Conservation (phyloP, 2,797 vertebrate species). For the Channallabes apus region DNA sequence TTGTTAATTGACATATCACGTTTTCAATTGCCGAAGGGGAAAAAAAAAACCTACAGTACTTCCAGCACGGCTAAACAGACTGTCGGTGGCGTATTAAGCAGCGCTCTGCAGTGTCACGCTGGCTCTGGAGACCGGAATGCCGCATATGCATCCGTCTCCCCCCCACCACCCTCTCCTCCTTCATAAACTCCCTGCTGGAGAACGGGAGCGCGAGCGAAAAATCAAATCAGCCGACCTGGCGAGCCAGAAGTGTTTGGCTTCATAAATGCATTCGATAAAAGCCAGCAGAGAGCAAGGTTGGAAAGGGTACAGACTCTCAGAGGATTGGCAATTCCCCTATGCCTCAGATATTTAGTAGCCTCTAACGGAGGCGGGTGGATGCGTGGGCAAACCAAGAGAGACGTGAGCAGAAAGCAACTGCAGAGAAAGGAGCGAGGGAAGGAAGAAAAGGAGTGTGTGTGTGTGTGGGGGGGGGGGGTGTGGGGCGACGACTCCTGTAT, state of each 20-base stretch:
- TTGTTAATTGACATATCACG: slow-evolving; percentile 23
- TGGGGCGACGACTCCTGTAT: slow-evolving; percentile 10
- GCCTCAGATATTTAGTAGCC: slow-evolving; percentile 58
- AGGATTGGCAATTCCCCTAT: slow-evolving; percentile 54
- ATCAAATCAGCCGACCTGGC: slow-evolving; percentile 58
- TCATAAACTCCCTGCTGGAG: slow-evolving; percentile 18
- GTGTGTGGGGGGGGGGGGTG: too few species aligned
- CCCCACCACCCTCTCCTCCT: slow-evolving; percentile 1
- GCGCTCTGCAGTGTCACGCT: slow-evolving; percentile 42
- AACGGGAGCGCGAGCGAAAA: slow-evolving; percentile 36
- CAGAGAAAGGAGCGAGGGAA: background rate
- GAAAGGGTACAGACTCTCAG: slow-evolving; percentile 56
- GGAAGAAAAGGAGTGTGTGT: background rate
- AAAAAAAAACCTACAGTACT: background rate
- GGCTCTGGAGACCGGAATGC: slow-evolving; percentile 33
- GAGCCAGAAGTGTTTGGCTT: slow-evolving; percentile 53
- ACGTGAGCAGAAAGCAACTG: slow-evolving; percentile 51
- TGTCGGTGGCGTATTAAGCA: slow-evolving; percentile 45
- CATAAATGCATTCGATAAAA: slow-evolving; percentile 59
- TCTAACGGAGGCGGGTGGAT: slow-evolving; percentile 48
- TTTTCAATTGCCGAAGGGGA: background rate
- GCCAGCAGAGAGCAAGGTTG: slow-evolving; percentile 51
- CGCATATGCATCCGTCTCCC: slow-evolving; percentile 32
- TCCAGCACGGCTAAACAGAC: slow-evolving; percentile 14
- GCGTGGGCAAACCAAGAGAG: slow-evolving; percentile 49